phyloP scores from a whole-genome alignment of 1,140 invertebrate genomes.

The Drosophila tristis region DNA sequence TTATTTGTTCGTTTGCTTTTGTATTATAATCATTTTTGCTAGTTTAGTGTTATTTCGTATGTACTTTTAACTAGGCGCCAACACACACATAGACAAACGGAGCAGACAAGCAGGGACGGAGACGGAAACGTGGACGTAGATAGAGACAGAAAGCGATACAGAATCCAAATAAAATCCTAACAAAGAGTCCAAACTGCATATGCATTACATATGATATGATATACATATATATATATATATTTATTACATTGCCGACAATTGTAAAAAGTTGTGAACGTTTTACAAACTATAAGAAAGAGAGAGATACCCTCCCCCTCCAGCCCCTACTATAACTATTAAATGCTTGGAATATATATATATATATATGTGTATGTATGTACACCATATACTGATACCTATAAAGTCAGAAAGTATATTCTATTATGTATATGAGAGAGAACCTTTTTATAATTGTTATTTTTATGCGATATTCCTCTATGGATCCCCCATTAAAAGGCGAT shows the following conservation, averaged over 20 bases:
- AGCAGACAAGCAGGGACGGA: slow-evolving; percentile 7
- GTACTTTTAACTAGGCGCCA: slow-evolving; percentile 69
- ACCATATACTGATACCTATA: slow-evolving; percentile 22
- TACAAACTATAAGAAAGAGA: slow-evolving; percentile 44
- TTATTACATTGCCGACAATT: slow-evolving; percentile 61
- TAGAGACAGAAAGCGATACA: not conserved
- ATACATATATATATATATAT: slow-evolving; percentile 45
- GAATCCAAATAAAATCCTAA: slow-evolving; percentile 47
- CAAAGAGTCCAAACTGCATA: slow-evolving; percentile 42
- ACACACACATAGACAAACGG: slow-evolving; percentile 30
- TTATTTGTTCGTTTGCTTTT: slow-evolving; percentile 83
- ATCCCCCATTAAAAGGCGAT: slow-evolving; percentile 23
- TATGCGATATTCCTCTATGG: slow-evolving; percentile 70
- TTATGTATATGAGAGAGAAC: slow-evolving; percentile 55
- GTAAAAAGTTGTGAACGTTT: slow-evolving; percentile 69
- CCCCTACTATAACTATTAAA: slow-evolving; percentile 44
- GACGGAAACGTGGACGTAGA: slow-evolving; percentile 10
- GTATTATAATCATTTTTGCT: slow-evolving; percentile 83
- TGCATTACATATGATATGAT: not conserved
- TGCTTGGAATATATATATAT: slow-evolving; percentile 31
- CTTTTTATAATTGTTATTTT: slow-evolving; percentile 81
- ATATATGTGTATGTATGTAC: slow-evolving; percentile 6
- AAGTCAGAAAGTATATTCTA: slow-evolving; percentile 42
- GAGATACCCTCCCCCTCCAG: not conserved
- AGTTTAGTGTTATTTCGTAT: slow-evolving; percentile 80